A percentile compares a stretch with the other conserved stretches of the same genome.
These are phyloP conservation scores for Acanthosoma haemorrhoidale DNA, from an alignment of 2,888 invertebrate genomes.

Conservation along the genomic window DNA sequence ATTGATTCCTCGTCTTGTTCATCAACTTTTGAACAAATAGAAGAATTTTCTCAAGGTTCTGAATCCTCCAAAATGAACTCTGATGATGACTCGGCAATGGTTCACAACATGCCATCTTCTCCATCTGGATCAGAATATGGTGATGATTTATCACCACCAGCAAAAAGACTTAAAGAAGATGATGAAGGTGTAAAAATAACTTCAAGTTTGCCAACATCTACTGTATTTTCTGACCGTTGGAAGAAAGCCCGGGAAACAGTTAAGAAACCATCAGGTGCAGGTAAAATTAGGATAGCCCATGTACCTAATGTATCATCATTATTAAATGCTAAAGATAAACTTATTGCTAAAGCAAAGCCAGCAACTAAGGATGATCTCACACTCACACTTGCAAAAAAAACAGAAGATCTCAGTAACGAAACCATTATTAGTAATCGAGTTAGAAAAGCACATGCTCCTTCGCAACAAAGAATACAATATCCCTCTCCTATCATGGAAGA, in stretches of 20 bases:
- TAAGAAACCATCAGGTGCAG: slow-evolving; percentile 10
- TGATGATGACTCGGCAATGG: not conserved
- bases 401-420: not conserved
- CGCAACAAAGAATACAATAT: slow-evolving; percentile 9
- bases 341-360: slow-evolving; percentile 29
- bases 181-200: not conserved
- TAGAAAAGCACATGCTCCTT: slow-evolving; percentile 20
- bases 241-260: slow-evolving; percentile 21
- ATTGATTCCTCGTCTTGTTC: slow-evolving; percentile 1
- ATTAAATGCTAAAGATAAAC: slow-evolving; percentile 31
- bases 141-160: not conserved
- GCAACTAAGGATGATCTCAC: not conserved
- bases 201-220: not conserved
- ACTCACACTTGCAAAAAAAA: not conserved
- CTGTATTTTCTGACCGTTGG: slow-evolving; percentile 19
- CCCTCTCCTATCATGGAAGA: not conserved
- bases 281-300: slow-evolving; percentile 33
- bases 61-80: not conserved
- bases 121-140: not conserved
- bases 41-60: not conserved
- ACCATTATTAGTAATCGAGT: not conserved
- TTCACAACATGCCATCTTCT: not conserved
- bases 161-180: not conserved
- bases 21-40: not conserved
- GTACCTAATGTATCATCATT: slow-evolving; percentile 35